phyloP scores from a whole-genome alignment of 2,113 vertebrate genomes.

The Heterochromis multidens region DNA sequence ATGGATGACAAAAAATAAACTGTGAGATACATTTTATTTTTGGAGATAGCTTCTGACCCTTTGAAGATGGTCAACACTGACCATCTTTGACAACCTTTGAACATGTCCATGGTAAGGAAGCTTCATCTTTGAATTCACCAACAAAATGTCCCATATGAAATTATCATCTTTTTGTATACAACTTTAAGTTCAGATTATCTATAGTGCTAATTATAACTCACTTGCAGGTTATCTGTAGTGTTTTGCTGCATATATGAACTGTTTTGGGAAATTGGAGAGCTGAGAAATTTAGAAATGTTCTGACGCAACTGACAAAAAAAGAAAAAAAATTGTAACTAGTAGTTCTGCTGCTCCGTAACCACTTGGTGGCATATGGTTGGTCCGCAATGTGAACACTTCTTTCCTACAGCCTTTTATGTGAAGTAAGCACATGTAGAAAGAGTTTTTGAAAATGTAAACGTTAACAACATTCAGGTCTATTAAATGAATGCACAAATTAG shows the following conservation, averaged over 20 bases:
- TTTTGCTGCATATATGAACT: no score
- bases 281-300: neutral
- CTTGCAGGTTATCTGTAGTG: neutral
- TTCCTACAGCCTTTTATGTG: neutral
- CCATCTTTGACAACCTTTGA: neutral
- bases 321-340: no score
- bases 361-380: neutral
- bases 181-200: neutral
- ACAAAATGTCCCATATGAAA: neutral
- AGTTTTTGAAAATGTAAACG: rapidly evolving
- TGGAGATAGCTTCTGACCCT: neutral
- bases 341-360: neutral
- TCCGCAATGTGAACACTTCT: neutral
- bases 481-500: neutral
- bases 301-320: neutral
- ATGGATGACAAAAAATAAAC: neutral
- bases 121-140: neutral
- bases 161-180: neutral
- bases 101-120: neutral
- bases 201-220: neutral
- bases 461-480: neutral
- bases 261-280: no score
- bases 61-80: neutral
- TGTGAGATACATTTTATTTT: neutral
- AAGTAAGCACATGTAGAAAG: neutral